Evolutionary conservation across 92 coral and sea anemone genomes (phyloP).

Genomic region (Galaxea fascicularis): DNA sequence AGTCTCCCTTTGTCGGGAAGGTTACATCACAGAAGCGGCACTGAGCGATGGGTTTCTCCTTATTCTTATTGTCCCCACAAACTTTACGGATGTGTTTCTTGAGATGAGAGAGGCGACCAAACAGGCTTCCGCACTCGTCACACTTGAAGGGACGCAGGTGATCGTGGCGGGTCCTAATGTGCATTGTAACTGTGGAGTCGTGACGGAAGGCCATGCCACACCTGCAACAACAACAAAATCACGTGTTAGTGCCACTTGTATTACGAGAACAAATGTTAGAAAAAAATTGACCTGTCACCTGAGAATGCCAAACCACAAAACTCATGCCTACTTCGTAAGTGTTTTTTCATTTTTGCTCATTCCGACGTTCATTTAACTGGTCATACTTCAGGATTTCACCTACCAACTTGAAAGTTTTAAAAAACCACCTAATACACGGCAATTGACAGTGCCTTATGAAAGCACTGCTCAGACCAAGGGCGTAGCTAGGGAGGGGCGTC

Average conservation of each 20-base stretch:
- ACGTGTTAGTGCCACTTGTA: neutral
- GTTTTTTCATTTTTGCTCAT: neutral
- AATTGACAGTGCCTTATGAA: neutral
- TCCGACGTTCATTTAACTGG: neutral
- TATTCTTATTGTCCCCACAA: slow-evolving; percentile 97
- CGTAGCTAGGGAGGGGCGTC: too few species aligned
- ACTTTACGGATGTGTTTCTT: slow-evolving; percentile 98
- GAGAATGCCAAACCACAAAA: too few species aligned
- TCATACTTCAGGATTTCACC: neutral
- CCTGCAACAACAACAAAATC: slow-evolving; percentile 41
- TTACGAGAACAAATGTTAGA: neutral
- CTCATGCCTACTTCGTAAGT: too few species aligned
- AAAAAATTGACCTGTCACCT: too few species aligned
- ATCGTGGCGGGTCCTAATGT: slow-evolving; percentile 97
- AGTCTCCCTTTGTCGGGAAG: slow-evolving; percentile 98
- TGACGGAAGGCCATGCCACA: slow-evolving; percentile 98
- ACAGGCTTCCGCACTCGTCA: slow-evolving; percentile 93
- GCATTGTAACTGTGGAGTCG: slow-evolving; percentile 99
- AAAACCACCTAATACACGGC: neutral
- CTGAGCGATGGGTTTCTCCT: slow-evolving; percentile 95
- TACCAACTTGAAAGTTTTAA: neutral
- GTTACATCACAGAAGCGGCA: slow-evolving; percentile 97
- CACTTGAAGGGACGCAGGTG: slow-evolving; percentile 99
- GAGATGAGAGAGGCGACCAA: slow-evolving; percentile 95
- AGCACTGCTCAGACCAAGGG: too few species aligned